phyloP scores from a whole-genome alignment of 2,888 invertebrate genomes.

The Andrena marginata region DNA sequence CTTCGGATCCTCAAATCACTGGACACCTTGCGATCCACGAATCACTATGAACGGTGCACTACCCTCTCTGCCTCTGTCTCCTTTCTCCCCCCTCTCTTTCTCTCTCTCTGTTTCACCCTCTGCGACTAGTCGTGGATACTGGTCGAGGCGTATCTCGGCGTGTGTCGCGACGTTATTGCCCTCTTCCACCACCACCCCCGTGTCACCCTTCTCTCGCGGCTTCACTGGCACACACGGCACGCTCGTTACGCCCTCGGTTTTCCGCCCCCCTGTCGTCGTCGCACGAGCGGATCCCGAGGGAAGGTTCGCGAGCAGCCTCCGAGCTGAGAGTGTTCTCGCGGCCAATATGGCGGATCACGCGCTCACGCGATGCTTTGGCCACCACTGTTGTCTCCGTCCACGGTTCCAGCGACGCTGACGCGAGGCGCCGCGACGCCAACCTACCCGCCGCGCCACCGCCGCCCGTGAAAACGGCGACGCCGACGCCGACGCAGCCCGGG shows the following conservation, averaged over 20 bases:
- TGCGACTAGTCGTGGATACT: conserved; percentile 27
- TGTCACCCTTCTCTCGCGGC: conserved; percentile 19
- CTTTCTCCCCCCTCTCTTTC: conserved; percentile 14
- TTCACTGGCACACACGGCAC: conserved; percentile 54
- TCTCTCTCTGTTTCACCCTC: conserved; percentile 34
- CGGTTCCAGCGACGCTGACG: conserved; percentile 80
- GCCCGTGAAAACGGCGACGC: conserved; percentile 48
- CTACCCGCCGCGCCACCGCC: conserved; percentile 75
- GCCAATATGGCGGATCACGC: conserved; percentile 80
- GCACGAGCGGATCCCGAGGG: conserved; percentile 22
- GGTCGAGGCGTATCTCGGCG: conserved; percentile 61
- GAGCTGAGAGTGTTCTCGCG: conserved; percentile 61
- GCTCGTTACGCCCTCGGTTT: conserved; percentile 77
- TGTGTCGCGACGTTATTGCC: conserved; percentile 44
- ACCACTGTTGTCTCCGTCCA: conserved; percentile 74
- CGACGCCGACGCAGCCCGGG: conserved; percentile 63
- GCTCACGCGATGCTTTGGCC: conserved; percentile 76
- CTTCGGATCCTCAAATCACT: conserved; percentile 7
- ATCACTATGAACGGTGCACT: conserved; percentile 47
- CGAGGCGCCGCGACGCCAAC: conserved; percentile 79
- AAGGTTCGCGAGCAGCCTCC: conserved; percentile 51
- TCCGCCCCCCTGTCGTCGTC: conserved; percentile 74
- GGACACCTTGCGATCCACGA: conserved; percentile 30
- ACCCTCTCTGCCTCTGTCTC: conserved; percentile 23
- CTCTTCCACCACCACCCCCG: conserved; percentile 49